Evolutionary conservation across 1,140 invertebrate genomes (phyloP), one percentile per base, ranked within the genome.

Genomic region (Liolophura sinensis): DNA sequence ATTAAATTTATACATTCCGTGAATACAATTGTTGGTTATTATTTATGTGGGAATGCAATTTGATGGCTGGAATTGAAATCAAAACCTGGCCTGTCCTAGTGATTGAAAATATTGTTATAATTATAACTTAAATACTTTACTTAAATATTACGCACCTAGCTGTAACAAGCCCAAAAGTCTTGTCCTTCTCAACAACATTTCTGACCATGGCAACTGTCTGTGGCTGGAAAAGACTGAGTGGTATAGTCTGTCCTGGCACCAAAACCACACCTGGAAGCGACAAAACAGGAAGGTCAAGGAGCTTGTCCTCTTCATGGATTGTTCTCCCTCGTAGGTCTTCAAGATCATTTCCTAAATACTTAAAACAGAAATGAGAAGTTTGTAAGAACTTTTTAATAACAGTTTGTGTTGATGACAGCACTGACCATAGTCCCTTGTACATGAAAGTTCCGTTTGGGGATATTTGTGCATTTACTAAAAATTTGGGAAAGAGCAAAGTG

Each of bases 171-270:
- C 90, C 90, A 79, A 91, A 89, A 22, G 89, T 89, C 47, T 86
- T 83, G 73, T 90, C 86, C 27, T 84, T 85, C 24, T 85, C 78
- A 25, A 90, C 86, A 62, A 87, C 86, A n/a, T 80, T 78, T 65
- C 83, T 83, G 48, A 89, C 77, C 88, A 90, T 89, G 48, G 86
- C 82, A 47, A 89, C 86, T 50, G 82, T 84, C 31, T 83, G 78
- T 31, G 82, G 76, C 51, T 88, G 85, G 68, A 87, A 88, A n/a
- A 91, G 84, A 68, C 89, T 88, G 24, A 92, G 85, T 1, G 91
- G 91, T 31, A 92, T 79, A 25, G 88, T 91, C 79, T 92, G 90
- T 11, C 91, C 91, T 27, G 91, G 91, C 64, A 92, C 88, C 48
- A 90, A 75, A 15, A 92, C 85, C 31, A 91, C 83, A 51, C 88